Base-by-base conservation (phyloP, 2,888 invertebrate genomes). In the Cephus pygmeus region DNA sequence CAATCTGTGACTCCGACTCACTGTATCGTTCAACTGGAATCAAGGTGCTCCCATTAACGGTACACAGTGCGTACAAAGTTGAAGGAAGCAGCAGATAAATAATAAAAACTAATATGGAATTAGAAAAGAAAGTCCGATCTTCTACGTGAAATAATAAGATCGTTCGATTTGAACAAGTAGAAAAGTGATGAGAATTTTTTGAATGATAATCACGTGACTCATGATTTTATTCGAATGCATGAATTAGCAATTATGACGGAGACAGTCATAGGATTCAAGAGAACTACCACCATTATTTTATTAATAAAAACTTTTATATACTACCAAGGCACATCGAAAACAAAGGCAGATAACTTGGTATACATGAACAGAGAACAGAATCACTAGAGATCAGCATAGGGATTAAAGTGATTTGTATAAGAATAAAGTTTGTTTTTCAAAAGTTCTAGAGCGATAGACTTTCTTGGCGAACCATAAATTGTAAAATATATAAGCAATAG, bases 1-100 rank as follows among this genome's bases (percentile, higher is more conserved):
- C 92, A 79, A 91, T 96, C 90, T 97, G 96, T 23, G 97, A 97
- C 92, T 97, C 97, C 73, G 96, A 96, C 92, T 97, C 97, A 92
- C 97, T 97, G 89, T 96, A 95, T 87, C 96, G 94, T 90, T 97
- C 97, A 92, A 95, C 96, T 96, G 90, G 79, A 92, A 92, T 89
- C 80, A 89, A 85, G 82, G 81, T 81, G 81, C 81, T 82, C 78
- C 79, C 79, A 83, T 88, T 88, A 87, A 85, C 83, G 81, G 85
- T 81, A 83, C 80, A 83, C 83, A 80, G 80, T 68, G 77, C 56
- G 75, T 75, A 81, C 77, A 80, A 80, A 79, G 33, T 36, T 75
- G 71, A n/a, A 73, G 74, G 73, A 75, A 75, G 75, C 73, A 69
- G 56, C 73, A 76, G 15, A 30, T 23, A 75, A 33, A 75, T 69